These are phyloP conservation scores for Leucopternis melanops DNA, from an alignment of 2,113 vertebrate species.

Conservation along the genomic window DNA sequence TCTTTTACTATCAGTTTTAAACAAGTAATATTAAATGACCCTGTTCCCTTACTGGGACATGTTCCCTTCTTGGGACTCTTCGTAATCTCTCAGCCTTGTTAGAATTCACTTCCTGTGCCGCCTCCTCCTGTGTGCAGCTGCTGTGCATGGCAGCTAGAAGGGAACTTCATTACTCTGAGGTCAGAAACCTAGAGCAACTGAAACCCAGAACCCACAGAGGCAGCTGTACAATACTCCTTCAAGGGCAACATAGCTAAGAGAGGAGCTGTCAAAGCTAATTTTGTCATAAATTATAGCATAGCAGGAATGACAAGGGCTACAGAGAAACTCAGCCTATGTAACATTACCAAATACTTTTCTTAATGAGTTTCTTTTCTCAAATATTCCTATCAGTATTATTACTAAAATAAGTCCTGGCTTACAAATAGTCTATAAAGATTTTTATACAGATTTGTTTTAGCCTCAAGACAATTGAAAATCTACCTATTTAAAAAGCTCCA, in stretches of 20 bases:
- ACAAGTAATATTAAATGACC: not conserved
- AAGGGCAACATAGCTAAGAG: not conserved
- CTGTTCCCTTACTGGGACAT: not conserved
- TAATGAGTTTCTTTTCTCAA: not conserved
- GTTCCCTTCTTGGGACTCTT: not conserved
- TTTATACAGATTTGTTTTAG: not conserved
- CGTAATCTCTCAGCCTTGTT: not conserved
- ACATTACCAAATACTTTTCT: not conserved
- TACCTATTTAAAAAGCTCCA: not conserved
- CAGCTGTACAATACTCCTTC: not conserved
- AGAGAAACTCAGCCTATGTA: not conserved
- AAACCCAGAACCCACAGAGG: not conserved
- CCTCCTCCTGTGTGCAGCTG: not conserved
- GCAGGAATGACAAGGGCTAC: not conserved
- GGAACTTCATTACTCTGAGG: not conserved
- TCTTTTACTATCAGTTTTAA: not conserved
- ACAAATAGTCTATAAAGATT: not conserved
- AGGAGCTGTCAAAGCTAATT: not conserved
- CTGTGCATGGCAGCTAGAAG: fast-evolving
- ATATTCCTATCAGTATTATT: not conserved
- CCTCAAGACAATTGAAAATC: not conserved
- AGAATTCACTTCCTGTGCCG: not conserved
- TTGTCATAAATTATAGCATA: not conserved
- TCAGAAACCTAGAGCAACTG: not conserved
- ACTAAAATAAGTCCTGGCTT: not conserved